Evolutionary conservation across 1,140 invertebrate genomes (phyloP), one percentile per base, ranked within the genome.

Genomic region (Drosophila malerkotliana): DNA sequence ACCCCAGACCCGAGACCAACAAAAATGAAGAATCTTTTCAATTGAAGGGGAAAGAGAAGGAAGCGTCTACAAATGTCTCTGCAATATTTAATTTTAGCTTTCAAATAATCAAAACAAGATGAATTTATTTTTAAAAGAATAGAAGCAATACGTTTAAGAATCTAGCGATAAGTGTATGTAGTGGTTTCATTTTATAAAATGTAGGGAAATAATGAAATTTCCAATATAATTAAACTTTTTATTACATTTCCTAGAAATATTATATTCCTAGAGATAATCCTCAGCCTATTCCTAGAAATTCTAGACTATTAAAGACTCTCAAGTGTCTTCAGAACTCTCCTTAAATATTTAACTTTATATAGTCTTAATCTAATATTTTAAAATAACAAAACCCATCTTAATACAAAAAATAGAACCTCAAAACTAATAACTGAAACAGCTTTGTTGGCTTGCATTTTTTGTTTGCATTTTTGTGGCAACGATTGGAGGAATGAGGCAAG

Each of bases 401-500:
- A 3, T 24, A 51, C 3, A 28, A 18, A 18, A 8, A 51, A 30
- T 26, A 15, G 24, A 15, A 14, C 9, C 8, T 9, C 10, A n/a
- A 52, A 14, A 52, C 41, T 44, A 44, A 44, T 15, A 44, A 44
- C 41, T 12, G 32, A 14, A n/a, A 41, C n/a, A 41, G 4, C 4
- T 41, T 41, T 41, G 3, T 41, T 41, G 3, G 21, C 21, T 21
- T 21, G 21, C 21, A 21, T 21, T 21, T 21, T 21, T 21, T 21
- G 21, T 21, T 21, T 3, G 21, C 21, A 21, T 44, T 18, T 44
- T 14, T 44, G 41, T 44, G 41, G n/a, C 14, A 47, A 39, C 64
- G 30, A 24, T 52, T 32, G 69, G 55, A 48, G 51, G 39, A 44
- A 21, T 47, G 52, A 37, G 58, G 58, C 69, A 61, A 73, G 71